A percentile compares a stretch with the other conserved stretches of the same genome.
Conservation (phyloP, 2,797 vertebrate species). For the Sebastes vulpes region DNA sequence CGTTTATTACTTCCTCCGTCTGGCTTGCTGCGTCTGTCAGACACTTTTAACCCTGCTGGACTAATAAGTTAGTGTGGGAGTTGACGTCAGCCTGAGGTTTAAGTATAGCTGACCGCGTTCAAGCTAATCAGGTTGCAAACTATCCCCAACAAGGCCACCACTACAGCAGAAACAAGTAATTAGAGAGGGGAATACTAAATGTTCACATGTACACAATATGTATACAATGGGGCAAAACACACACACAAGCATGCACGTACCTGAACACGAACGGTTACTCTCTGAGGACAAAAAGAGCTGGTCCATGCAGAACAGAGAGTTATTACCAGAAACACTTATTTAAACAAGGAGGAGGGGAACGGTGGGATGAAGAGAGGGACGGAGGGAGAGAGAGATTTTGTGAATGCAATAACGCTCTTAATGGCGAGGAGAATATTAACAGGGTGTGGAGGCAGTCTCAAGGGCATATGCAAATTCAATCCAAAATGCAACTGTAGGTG, state of each 20-base stretch:
- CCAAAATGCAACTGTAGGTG: constrained; percentile 65
- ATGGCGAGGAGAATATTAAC: constrained; percentile 82
- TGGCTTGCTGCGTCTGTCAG: constrained; percentile 36
- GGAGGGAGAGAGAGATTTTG: constrained; percentile 43
- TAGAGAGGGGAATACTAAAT: constrained; percentile 69
- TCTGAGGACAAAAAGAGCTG: constrained; percentile 55
- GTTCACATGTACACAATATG: constrained; percentile 33
- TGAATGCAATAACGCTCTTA: constrained; percentile 78
- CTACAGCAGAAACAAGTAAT: constrained; percentile 59
- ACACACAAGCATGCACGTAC: constrained; percentile 1
- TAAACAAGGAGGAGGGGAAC: constrained; percentile 48
- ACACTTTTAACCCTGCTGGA: constrained; percentile 59
- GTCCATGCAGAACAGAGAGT: constrained; percentile 67
- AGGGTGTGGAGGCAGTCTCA: constrained; percentile 64
- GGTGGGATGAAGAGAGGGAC: constrained; percentile 32
- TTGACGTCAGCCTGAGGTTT: constrained; percentile 32
- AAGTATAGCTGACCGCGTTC: constrained; percentile 39
- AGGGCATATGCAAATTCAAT: constrained; percentile 71
- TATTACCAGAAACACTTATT: constrained; percentile 69
- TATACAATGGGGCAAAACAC: constrained; percentile 5
- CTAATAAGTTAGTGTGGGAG: constrained; percentile 56
- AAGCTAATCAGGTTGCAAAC: constrained; percentile 47
- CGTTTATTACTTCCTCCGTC: constrained; percentile 40
- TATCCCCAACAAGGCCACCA: constrained; percentile 48
- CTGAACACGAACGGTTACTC: constrained; percentile 23